Conservation (phyloP, 2,888 invertebrate genomes). For the Xylota segnis region DNA sequence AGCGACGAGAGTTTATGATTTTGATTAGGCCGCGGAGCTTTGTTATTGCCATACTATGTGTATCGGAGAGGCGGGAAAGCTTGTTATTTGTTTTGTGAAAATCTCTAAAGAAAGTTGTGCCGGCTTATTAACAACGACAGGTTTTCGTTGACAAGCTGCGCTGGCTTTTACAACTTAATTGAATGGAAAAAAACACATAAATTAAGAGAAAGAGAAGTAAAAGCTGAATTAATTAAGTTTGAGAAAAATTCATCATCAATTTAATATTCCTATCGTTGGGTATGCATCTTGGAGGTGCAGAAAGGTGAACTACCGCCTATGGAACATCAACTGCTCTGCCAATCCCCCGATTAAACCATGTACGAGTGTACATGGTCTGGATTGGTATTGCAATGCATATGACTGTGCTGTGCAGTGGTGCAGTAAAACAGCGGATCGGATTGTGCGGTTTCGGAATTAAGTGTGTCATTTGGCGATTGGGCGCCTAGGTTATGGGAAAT, state of each 20-base stretch:
- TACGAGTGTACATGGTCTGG: neutral
- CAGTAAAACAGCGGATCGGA: conserved; percentile 49
- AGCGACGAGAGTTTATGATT: too few relatives aligned
- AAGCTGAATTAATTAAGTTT: conserved; percentile 55
- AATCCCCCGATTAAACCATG: conserved; percentile 47
- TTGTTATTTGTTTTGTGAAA: conserved; percentile 25
- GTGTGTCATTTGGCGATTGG: conserved; percentile 28
- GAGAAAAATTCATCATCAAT: neutral
- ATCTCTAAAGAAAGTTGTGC: conserved; percentile 61
- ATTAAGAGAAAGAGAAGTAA: conserved; percentile 45
- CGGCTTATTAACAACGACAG: conserved; percentile 42
- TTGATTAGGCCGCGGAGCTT: conserved; percentile 25
- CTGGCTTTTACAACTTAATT: conserved; percentile 51
- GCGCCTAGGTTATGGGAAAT: conserved; percentile 53
- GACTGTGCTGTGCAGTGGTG: conserved; percentile 42
- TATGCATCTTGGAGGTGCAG: conserved; percentile 28
- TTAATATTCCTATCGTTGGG: conserved; percentile 7
- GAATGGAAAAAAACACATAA: conserved; percentile 4
- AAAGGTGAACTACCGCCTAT: conserved; percentile 35
- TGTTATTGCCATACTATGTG: conserved; percentile 7
- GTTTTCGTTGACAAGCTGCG: conserved; percentile 43
- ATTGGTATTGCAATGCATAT: conserved; percentile 16
- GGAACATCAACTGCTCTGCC: conserved; percentile 2
- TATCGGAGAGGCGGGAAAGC: conserved; percentile 2
- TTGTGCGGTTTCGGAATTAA: conserved; percentile 50